A percentile compares a stretch with the other conserved stretches of the same genome.
phyloP scores from a whole-genome alignment of 2,113 vertebrate species.

The Girardinichthys multiradiatus region DNA sequence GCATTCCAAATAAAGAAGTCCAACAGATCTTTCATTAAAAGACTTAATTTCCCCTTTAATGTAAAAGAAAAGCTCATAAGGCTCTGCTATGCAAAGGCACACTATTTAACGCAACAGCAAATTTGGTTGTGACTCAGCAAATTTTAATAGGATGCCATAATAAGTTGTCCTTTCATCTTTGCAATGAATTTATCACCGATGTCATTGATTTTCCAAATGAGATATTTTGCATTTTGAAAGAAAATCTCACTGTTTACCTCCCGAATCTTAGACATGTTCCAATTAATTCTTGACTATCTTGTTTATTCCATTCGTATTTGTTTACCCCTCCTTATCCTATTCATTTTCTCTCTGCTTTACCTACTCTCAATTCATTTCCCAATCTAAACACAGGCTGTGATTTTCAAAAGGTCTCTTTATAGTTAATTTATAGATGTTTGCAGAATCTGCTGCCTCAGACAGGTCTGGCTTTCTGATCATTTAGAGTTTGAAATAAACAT shows the following conservation, averaged over 20 bases:
- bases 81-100: constrained; percentile 9
- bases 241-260: constrained; percentile 24
- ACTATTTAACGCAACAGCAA: neutral
- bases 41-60: neutral
- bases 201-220: constrained; percentile 34
- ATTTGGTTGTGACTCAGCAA: neutral
- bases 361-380: neutral
- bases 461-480: constrained; percentile 32
- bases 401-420: constrained; percentile 1
- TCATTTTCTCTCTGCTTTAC: neutral
- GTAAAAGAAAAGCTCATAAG: neutral
- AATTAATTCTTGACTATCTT: neutral
- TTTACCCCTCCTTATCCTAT: constrained; percentile 1
- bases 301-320: constrained; percentile 24
- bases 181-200: neutral
- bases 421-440: constrained; percentile 23
- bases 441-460: constrained; percentile 16
- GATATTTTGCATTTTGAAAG: constrained; percentile 32
- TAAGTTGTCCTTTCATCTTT: constrained; percentile 21
- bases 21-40: neutral
- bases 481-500: constrained; percentile 34
- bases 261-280: constrained; percentile 20
- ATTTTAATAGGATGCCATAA: neutral
- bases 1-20: neutral
- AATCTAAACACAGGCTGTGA: neutral